Evolutionary conservation across 2,888 invertebrate species (phyloP), one percentile per base, ranked within the genome.

Genomic region (Sarcophaga variegata): DNA sequence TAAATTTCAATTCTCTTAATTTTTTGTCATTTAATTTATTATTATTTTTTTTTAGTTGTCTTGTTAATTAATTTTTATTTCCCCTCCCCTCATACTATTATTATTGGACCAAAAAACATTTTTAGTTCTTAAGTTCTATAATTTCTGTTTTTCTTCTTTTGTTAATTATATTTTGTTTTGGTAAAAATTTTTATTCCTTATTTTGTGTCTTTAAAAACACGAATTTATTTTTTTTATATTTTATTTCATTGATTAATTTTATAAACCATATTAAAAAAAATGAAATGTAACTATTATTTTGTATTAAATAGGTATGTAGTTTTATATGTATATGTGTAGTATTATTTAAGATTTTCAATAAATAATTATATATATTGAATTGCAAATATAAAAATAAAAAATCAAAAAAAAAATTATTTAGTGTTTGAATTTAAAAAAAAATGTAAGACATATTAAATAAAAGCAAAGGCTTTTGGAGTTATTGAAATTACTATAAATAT

Each of bases 31-130:
- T 69, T 78, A 71, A 77, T 78, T 83, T 69, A 77, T 76, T 83
- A 84, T 82, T 20, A 20, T n/a, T 80, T 79, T 82, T 71, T 79
- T 80, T 74, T 72, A 83, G 76, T 85, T 79, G 82, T 88, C 77
- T 77, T 88, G 85, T 85, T 86, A 84, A 77, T 76, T 81, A 75
- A 63, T 59, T 77, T 90, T 88, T 90, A 88, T 90, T 89, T 89
- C 87, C 87, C 88, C 78, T 10, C 37, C 37, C 37, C 37, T 1
- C 37, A 37, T 37, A 37, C 37, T 88, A 90, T 90, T 92, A 90
- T 90, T 92, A 93, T 94, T 94, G 93, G 93, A 93, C 93, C 94
- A 94, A 94, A 94, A 94, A 12, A 3, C 17, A 93, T 94, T 93
- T 93, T 94, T 92, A 94, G 94, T 94, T 90, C 92, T 90, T 90